Conservation (phyloP, 2,888 invertebrate genomes). For the Quadriops clusia region DNA sequence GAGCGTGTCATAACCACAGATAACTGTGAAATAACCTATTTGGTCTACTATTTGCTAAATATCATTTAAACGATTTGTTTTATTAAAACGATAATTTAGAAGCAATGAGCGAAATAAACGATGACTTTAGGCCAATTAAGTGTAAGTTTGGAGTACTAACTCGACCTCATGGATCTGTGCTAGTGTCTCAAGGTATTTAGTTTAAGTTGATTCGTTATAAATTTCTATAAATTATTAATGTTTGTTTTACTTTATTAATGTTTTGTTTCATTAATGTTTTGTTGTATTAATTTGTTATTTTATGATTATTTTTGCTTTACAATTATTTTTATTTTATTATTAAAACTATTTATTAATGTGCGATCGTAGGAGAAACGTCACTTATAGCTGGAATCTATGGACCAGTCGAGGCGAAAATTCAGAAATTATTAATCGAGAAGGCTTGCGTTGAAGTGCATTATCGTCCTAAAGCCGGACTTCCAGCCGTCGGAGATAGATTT, state of each 20-base stretch:
- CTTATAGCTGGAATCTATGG: conserved; percentile 71
- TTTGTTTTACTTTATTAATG: conserved; percentile 4
- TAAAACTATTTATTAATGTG: conserved; percentile 9
- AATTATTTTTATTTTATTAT: conserved; percentile 7
- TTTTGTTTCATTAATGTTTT: conserved; percentile 5
- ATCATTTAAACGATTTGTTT: too few relatives aligned
- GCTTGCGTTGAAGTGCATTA: conserved; percentile 70
- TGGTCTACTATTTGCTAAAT: too few relatives aligned
- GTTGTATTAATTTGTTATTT: conserved; percentile 4
- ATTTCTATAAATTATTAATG: not conserved
- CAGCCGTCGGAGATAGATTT: conserved; percentile 56
- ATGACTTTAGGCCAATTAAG: too few relatives aligned
- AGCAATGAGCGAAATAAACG: too few relatives aligned
- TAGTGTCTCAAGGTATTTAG: conserved; percentile 59
- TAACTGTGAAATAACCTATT: too few relatives aligned
- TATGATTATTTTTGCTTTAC: conserved; percentile 9
- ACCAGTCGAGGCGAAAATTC: conserved; percentile 66
- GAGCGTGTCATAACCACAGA: too few relatives aligned
- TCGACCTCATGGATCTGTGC: conserved; percentile 66
- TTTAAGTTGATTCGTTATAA: not conserved
- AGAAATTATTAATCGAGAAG: conserved; percentile 65
- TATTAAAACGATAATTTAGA: too few relatives aligned
- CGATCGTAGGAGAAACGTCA: conserved; percentile 66
- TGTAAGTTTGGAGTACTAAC: conserved; percentile 63
- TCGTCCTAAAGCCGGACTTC: conserved; percentile 63